These are phyloP conservation scores for Meleagris gallopavo DNA, from an alignment of 2,113 vertebrate species.

Conservation along the genomic window DNA sequence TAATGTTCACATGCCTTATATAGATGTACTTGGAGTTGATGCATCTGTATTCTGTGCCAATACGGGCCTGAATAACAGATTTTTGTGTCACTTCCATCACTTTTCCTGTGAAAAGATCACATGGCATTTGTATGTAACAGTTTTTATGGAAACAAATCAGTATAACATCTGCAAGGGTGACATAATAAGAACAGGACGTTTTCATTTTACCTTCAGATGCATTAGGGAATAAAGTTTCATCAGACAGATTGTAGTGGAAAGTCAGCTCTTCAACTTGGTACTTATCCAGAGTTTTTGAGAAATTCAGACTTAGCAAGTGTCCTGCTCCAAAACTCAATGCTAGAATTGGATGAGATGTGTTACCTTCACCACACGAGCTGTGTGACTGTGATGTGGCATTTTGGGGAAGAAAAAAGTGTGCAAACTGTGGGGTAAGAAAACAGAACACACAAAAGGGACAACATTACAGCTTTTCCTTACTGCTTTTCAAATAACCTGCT, in stretches of 20 bases:
- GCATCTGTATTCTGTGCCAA: conserved; percentile 88
- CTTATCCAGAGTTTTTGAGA: conserved; percentile 70
- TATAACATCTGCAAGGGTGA: neutral
- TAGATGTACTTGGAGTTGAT: conserved; percentile 57
- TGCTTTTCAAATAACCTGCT: neutral
- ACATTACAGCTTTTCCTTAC: neutral
- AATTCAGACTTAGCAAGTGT: conserved; percentile 80
- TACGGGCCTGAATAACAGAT: conserved; percentile 76
- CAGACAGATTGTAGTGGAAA: conserved; percentile 88
- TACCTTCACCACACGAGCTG: conserved; percentile 82
- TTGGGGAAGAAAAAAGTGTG: conserved; percentile 74
- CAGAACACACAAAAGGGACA: neutral
- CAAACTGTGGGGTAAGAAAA: conserved; percentile 70
- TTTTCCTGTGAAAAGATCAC: conserved; percentile 26
- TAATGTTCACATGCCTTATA: conserved; percentile 68
- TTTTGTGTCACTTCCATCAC: neutral
- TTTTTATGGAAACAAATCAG: neutral
- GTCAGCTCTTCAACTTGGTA: conserved; percentile 81
- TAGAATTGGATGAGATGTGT: conserved; percentile 63
- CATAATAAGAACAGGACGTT: neutral
- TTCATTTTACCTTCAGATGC: conserved; percentile 80
- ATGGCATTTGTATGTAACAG: neutral
- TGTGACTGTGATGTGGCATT: conserved; percentile 66
- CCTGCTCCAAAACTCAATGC: conserved; percentile 79
- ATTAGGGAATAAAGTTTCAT: conserved; percentile 80